Evolutionary conservation across 1,140 invertebrate genomes (phyloP), one percentile per base, ranked within the genome.

Genomic region (Doryteuthis pealeii): DNA sequence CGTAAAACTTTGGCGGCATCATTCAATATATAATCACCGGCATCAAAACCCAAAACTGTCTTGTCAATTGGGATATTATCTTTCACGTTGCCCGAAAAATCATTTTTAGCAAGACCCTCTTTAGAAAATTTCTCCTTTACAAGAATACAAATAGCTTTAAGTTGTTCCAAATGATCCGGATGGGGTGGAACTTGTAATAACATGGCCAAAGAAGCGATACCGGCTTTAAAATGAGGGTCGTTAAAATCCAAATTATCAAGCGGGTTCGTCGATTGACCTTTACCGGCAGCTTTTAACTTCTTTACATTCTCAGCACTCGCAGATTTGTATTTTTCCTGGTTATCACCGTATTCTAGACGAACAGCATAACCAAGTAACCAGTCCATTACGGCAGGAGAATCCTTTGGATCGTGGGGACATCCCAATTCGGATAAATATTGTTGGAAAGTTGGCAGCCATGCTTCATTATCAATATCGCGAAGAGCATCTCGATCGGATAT

Each of bases 301-400:
- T 88, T 71, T 6, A 88, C 77, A 74, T 91, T 91, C 67, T 91
- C 90, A 31, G 91, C 89, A 80, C 92, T 91, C 49, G 92, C 89
- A 82, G 90, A 86, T 74, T 92, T 92, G 83, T 93, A 95, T 84
- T 92, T 91, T 2, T 91, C 90, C 79, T 90, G 90, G 88, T 94
- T 92, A 83, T 96, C 94, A 32, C 91, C 90, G 87, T 93, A 95
- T 84, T 95, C 94, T 58, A 96, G 90, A 83, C 92, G 90, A 15
- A 97, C 90, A 71, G 96, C 95, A 83, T 93, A 91, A 2, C 92
- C 92, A 1, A 96, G 82, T n/a, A 98, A 85, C 95, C 95, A 97
- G 81, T 96, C 94, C 0, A 96, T 81, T n/a, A 89, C 76, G 70
- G 82, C 82, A 33, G 77, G 66, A 82, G 92, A 91, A 79, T 95